A percentile compares a stretch with the other conserved stretches of the same genome.
Conservation (phyloP, 2,113 vertebrate species). For the Axis porcinus region DNA sequence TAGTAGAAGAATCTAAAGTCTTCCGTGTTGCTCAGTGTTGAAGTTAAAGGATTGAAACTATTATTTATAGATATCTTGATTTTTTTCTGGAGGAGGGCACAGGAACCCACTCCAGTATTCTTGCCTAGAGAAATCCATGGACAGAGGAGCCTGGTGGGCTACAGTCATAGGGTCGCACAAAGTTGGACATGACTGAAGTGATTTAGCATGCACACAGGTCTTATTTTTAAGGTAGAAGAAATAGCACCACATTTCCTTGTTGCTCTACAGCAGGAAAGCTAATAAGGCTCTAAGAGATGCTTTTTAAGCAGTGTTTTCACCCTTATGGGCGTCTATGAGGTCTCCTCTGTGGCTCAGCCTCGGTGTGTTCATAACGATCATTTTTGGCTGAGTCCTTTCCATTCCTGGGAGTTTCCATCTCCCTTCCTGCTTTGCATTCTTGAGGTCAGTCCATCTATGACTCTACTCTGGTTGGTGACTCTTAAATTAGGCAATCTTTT, state of each 20-base stretch:
- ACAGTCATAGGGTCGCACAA: not conserved
- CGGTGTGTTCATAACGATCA: not conserved
- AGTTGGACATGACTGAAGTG: not conserved
- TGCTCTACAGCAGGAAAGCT: not conserved
- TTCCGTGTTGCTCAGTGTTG: not conserved
- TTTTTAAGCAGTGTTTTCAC: not conserved
- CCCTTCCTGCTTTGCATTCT: not conserved
- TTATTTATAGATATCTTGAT: not conserved
- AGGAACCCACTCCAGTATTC: not conserved
- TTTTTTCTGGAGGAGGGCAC: not conserved
- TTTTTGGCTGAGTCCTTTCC: not conserved
- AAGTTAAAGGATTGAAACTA: not conserved
- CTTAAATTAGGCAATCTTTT: not conserved
- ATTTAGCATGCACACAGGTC: not conserved
- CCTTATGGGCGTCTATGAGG: not conserved
- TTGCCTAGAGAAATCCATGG: not conserved
- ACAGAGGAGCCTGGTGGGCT: not conserved
- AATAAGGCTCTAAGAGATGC: not conserved
- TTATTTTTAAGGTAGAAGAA: not conserved
- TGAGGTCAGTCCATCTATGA: not conserved
- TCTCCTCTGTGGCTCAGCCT: not conserved
- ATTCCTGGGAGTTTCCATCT: not conserved
- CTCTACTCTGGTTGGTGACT: not conserved
- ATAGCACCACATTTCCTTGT: not conserved
- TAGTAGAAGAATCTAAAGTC: not conserved